These are phyloP conservation scores for Odontomyia ornata DNA, from an alignment of 2,888 invertebrate species.

Conservation along the genomic window DNA sequence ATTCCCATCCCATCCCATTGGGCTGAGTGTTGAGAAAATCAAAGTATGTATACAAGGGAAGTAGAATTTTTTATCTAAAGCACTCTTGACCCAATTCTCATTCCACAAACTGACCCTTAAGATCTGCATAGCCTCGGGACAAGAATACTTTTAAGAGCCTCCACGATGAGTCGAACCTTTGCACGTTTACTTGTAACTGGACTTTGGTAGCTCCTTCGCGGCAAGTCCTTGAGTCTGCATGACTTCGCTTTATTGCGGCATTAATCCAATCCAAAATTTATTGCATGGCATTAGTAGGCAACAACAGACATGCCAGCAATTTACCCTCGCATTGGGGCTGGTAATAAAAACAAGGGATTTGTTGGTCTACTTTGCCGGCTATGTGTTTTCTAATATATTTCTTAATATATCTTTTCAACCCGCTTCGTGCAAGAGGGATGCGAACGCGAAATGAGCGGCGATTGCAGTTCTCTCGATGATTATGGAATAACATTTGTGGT, in stretches of 20 bases:
- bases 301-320: not conserved
- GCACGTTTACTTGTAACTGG: not conserved
- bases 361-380: not conserved
- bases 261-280: constrained; percentile 47
- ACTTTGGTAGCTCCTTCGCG: not conserved
- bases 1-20: not conserved
- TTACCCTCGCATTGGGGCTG: not conserved
- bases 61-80: not conserved
- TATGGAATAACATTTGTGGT: constrained; percentile 32
- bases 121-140: not conserved
- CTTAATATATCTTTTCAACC: constrained; percentile 18
- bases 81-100: constrained; percentile 11
- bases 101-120: constrained; percentile 10
- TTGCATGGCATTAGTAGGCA: constrained; percentile 3
- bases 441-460: not conserved
- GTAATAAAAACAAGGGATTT: constrained; percentile 8
- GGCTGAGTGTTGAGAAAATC: not conserved
- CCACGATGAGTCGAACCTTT: not conserved
- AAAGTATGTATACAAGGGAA: no score
- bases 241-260: constrained; percentile 42
- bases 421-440: not conserved
- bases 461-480: constrained; percentile 24
- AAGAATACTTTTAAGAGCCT: not conserved
- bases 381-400: constrained; percentile 17
- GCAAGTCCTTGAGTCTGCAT: constrained; percentile 21